These are phyloP conservation scores for Hippocampus zosterae DNA, from an alignment of 2,113 vertebrate species.

Conservation along the genomic window DNA sequence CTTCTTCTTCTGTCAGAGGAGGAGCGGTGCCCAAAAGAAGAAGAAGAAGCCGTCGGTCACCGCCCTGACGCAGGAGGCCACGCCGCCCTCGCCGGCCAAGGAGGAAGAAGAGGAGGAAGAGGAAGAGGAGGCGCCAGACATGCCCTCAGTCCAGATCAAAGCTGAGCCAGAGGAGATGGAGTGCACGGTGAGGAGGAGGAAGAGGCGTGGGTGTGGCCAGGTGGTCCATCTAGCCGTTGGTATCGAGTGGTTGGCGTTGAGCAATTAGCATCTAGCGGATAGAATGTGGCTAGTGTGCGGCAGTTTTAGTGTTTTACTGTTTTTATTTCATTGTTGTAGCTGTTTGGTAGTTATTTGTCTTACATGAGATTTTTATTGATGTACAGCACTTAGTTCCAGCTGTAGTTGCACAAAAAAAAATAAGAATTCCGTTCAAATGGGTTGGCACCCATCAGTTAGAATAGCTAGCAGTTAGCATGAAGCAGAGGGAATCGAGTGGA, in stretches of 20 bases:
- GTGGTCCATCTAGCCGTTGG: neutral
- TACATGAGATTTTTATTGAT: no score
- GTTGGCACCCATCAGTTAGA: no score
- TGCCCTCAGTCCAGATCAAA: slow-evolving; percentile 77
- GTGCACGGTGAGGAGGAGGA: slow-evolving; percentile 69
- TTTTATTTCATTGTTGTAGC: no score
- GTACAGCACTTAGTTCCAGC: no score
- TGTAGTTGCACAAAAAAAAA: no score
- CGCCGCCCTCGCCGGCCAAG: slow-evolving; percentile 8
- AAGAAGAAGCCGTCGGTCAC: slow-evolving; percentile 54
- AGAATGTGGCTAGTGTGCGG: neutral
- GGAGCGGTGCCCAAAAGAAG: slow-evolving; percentile 50
- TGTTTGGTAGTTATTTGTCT: no score
- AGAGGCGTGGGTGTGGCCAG: neutral
- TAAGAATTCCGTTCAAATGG: no score
- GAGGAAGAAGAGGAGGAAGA: slow-evolving; percentile 30
- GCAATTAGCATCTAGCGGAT: neutral
- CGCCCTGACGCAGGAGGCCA: slow-evolving; percentile 30
- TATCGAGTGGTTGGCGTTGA: neutral
- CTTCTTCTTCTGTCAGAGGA: slow-evolving; percentile 52
- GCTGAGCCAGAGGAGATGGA: slow-evolving; percentile 76
- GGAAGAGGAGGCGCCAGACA: slow-evolving; percentile 39
- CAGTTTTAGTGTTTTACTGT: no score
- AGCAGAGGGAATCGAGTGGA: no score
- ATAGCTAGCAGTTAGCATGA: no score